phyloP scores from a whole-genome alignment of 2,113 vertebrate genomes.

The Stigmatopora argus region DNA sequence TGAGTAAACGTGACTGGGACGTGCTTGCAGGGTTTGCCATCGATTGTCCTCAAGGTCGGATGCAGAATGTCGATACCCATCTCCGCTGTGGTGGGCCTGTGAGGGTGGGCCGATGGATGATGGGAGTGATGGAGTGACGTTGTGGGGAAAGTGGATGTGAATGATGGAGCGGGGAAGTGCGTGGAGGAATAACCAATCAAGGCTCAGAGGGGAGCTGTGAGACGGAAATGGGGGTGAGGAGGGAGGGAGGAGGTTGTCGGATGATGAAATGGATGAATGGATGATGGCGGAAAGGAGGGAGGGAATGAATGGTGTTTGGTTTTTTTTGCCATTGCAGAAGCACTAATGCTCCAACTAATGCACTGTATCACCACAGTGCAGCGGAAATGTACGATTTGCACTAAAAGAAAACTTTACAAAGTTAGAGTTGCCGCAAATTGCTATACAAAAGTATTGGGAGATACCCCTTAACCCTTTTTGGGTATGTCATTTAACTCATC shows the following conservation, averaged over 20 bases:
- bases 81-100: conserved; percentile 55
- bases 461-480: not conserved
- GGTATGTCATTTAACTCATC: too few species aligned
- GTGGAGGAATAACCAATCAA: conserved; percentile 19
- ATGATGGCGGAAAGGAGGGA: not conserved
- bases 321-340: conserved; percentile 7
- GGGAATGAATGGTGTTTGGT: conserved; percentile 4
- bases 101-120: conserved; percentile 39
- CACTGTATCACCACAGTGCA: conserved; percentile 16
- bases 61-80: conserved; percentile 68
- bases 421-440: not conserved
- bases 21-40: conserved; percentile 54
- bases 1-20: conserved; percentile 37
- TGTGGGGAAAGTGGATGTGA: not conserved
- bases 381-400: conserved; percentile 11
- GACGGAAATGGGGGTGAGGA: conserved; percentile 10
- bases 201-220: conserved; percentile 9
- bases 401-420: conserved; percentile 1
- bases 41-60: conserved; percentile 74
- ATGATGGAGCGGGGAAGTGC: conserved; percentile 5
- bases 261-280: conserved; percentile 29
- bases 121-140: conserved; percentile 33
- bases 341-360: conserved; percentile 35
- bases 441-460: not conserved
- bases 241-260: conserved; percentile 19